Base-by-base conservation (phyloP, 2,113 vertebrate species). In the Nesogale talazaci region DNA sequence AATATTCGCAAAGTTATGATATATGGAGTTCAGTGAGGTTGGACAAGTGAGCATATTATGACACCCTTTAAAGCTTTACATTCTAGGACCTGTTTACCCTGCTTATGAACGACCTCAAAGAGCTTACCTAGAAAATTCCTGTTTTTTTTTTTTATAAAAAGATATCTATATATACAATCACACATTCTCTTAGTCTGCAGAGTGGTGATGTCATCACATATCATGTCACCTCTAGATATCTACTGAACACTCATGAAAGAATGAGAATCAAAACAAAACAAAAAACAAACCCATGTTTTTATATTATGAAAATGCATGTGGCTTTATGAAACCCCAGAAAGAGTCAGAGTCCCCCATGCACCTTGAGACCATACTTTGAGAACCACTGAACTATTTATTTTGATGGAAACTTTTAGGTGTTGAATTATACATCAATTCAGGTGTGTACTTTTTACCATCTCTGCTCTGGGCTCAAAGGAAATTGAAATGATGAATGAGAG, bases 391-490 rank as follows among this genome's bases (percentile, higher is more conserved):
- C 2, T 52, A 38, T 76, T 52, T 84, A 87, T 77, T 96, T 70
- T 92, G 81, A 88, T 89, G 67, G 82, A 92, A 78, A 80, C 10
- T 70, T 8, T 17, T 31, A 83, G 17, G 70, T 67, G 78, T 27
- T 81, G 78, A 94, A 91, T 83, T 92, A 89, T 74, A 57, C 6
- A 87, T 88, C 86, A 89, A 57, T 14, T 93, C 52, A 78, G n/a
- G 25, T 87, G 20, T 89, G 11, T 40, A 31, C 46, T 86, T 92
- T 85, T 86, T 78, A 42, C 31, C 56, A 46, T 83, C 70, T 87
- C 38, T 83, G 63, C 75, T 83, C 91, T 29, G 59, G 36, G 38
- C 31, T 88, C 46, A 76, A 14, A 91, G 65, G 57, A 88, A 87
- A 83, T 77, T 85, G 78, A 36, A 92, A 82, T 72, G 40, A 90